Base-by-base conservation (phyloP, 1,140 invertebrate species). In the Papilio helenus region DNA sequence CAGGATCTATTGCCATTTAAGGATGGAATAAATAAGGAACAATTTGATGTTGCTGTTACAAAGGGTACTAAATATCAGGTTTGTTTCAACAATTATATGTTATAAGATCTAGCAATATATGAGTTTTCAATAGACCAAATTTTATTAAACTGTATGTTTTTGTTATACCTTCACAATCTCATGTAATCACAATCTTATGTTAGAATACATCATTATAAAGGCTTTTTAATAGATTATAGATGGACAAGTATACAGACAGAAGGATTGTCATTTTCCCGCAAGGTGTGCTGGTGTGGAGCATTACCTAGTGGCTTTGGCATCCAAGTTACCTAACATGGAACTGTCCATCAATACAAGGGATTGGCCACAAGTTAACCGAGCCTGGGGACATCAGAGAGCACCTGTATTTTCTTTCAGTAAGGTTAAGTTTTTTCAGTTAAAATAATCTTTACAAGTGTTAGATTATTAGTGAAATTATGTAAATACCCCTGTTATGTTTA, bases 331-430 rank as follows among this genome's bases (percentile, higher is more conserved):
- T 4, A 96, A 99, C 90, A 97, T 97, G 95, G 98, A 99, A 90
- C 94, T 99, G 72, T 95, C 98, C 46, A 94, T 99, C 1, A 99
- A 99, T 90, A 97, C 97, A 0, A 95, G 98, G 81, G 99, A 99
- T 92, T 99, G 98, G 97, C 99, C 99, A 18, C 98, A 99, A 95
- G 95, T 97, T 5, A 96, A 96, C 81, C 95, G 94, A 84, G 91
- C 95, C 79, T 97, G 96, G 94, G 95, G 96, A 2, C 92, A 95
- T 82, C 95, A 95, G 34, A 87, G 91, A 83, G 88, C 82, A 51
- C 99, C 99, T 26, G 95, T 99, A 34, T 98, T 99, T 91, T 99
- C 98, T 10, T 99, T 99, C 88, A 99, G 98, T 92, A 99, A 99
- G 96, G 97, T 97, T 89, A 89, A 80, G 76, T 79, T 83, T 83